Base-by-base conservation (phyloP, 1,140 invertebrate genomes). In the Drosophila sturtevanti region DNA sequence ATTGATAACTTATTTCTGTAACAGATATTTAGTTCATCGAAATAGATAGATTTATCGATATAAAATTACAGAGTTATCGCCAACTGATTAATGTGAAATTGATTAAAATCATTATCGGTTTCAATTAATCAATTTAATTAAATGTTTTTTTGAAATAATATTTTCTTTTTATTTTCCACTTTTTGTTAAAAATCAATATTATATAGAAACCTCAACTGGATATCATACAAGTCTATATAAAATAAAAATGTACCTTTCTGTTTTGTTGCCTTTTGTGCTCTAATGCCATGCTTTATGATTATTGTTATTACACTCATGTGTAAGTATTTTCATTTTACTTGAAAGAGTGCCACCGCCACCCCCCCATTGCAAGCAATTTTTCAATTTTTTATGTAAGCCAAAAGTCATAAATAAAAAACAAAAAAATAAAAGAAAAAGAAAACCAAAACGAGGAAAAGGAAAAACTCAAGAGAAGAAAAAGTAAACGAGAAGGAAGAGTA, bases 341-440 rank as follows among this genome's bases (percentile, higher is more conserved):
- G 41, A 48, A 48, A 18, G 69, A 69, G 63, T 61, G 62, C 58
- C 38, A 41, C 41, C 35, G n/a, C 12, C 27, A 18, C 37, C 35
- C 22, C 65, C 48, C 12, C 48, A 7, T 78, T 79, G 65, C 44
- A 87, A 65, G 76, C 79, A 82, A 87, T 87, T 82, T 87, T 82
- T 82, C 68, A 87, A 79, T 89, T 87, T 87, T 87, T 87, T 86
- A 89, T 87, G 79, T 61, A 65, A 55, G 52, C 60, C 72, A 62
- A 76, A 79, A 76, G 51, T 70, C 84, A 86, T 86, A 86, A 85
- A 85, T 85, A 87, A 85, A 68, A 56, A 38, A 60, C 18, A 24
- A 75, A 77, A 48, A 64, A 56, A 24, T 24, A 52, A 4, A 14
- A 24, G 7, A 37, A 27, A 11, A 74, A n/a, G 55, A 38, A 75